Base-by-base conservation (phyloP, 2,888 invertebrate genomes). In the Melanchra persicariae region DNA sequence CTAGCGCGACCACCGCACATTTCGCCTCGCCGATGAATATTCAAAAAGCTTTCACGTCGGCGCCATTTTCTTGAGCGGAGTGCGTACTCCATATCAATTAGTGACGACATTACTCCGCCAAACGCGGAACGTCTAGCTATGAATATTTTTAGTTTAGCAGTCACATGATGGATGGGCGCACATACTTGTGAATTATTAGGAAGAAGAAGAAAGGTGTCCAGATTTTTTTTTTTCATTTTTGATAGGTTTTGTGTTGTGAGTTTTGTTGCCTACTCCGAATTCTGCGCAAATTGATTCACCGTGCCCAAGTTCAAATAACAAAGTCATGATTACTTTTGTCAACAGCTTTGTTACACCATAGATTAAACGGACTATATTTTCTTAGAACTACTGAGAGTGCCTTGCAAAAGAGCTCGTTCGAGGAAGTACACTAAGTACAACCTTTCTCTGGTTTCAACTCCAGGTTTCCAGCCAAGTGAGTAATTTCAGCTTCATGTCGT, bases 81-180 rank as follows among this genome's bases (percentile, higher is more conserved):
- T 87, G 86, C 88, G 88, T 86, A 88, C 90, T 89, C 87, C 82
- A 83, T 89, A 89, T 88, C 90, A 91, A 91, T 91, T 91, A 91
- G 86, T 84, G 83, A 85, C 85, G 84, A 85, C 85, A 89, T 87
- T 86, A 89, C 76, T 72, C 54, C 71, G 62, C 69, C 76, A 77
- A 85, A 83, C 77, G 78, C 74, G 84, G 66, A 83, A 85, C 73
- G 85, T 79, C 74, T 77, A 72, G 72, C 70, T 73, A 87, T 88
- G 83, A 87, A 85, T 87, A 88, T 86, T 88, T 87, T 86, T 83
- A 79, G 78, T 86, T 78, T 75, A 75, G 73, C 81, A 34, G 75
- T 26, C 60, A 58, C 74, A 54, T 82, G 77, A 84, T 78, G 76
- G 67, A 83, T 83, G 63, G 70, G 57, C 52, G 62, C 37, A 59